A percentile compares a stretch with the other conserved stretches of the same genome.
Conservation (phyloP, 2,797 vertebrate genomes). For the Acipenser ruthenus region DNA sequence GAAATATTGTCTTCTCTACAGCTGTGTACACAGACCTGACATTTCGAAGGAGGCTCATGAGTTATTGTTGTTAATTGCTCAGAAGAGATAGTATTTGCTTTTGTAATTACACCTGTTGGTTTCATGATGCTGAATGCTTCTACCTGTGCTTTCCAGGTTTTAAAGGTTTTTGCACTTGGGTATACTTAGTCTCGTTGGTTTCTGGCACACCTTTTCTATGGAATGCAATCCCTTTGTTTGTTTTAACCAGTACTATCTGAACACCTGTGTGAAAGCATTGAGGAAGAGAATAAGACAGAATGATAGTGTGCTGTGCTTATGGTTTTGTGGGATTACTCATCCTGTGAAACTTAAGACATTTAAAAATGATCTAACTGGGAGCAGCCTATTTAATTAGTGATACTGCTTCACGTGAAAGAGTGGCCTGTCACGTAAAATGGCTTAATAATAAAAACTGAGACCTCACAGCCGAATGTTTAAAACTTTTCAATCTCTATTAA, state of each 20-base stretch:
- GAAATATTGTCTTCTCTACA: too few relatives aligned
- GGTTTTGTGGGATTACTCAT: constrained; percentile 45
- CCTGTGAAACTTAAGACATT: constrained; percentile 21
- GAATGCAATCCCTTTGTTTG: constrained; percentile 49
- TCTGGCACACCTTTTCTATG: constrained; percentile 51
- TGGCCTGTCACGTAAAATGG: not conserved
- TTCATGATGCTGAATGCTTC: too few relatives aligned
- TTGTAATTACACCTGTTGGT: too few relatives aligned
- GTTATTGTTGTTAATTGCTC: too few relatives aligned
- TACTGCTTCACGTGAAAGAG: constrained; percentile 19
- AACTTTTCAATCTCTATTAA: too few relatives aligned
- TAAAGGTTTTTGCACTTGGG: too few relatives aligned
- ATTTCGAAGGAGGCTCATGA: too few relatives aligned
- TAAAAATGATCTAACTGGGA: constrained; percentile 18
- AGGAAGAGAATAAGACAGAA: constrained; percentile 31
- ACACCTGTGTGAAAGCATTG: not conserved
- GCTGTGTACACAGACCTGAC: too few relatives aligned
- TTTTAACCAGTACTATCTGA: constrained; percentile 4
- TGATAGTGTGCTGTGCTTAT: constrained; percentile 14
- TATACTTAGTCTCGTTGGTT: constrained; percentile 21
- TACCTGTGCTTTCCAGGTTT: too few relatives aligned
- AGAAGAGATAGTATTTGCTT: too few relatives aligned
- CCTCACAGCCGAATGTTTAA: too few relatives aligned
- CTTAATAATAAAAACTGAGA: not conserved
- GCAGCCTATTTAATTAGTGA: constrained; percentile 41